Evolutionary conservation across 2,888 invertebrate genomes (phyloP), one percentile per base, ranked within the genome.

Genomic region (Cybosia mesomella): DNA sequence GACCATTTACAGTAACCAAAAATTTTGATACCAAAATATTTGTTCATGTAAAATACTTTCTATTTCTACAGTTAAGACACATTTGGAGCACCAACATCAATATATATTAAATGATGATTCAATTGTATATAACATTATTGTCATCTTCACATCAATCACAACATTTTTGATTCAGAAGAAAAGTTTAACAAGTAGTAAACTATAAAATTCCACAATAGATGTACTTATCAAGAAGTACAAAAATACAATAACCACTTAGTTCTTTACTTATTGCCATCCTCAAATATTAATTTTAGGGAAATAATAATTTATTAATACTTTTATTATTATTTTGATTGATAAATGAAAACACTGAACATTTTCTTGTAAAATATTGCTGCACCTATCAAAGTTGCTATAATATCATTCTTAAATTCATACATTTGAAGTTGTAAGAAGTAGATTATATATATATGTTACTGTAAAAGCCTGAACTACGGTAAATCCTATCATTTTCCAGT

Each of bases 21-120:
- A 59, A 63, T 76, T 77, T 74, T 76, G 68, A 77, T 80, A 79
- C 78, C 72, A 79, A 80, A 80, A 77, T 76, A 72, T 73, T 74
- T 65, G 65, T 72, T 74, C 58, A 73, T 64, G 68, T 70, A 22
- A 8, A 70, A 68, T 71, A 58, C 28, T 54, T 63, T 77, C 69
- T 66, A 64, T 77, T 66, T 43, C 66, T 76, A 77, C 73, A 72
- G 68, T 60, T 74, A 89, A 89, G 89, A 85, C 89, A 88, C 88
- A 82, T 75, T 73, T 67, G 62, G 57, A 85, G 86, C 87, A 82
- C 78, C 69, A 75, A 57, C 1, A 15, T 59, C 18, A 22, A 28
- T n/a, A 13, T 28, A 55, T 24, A 55, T 24, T 55, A 28, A 7
- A 15, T 22, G 15, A 28, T 58, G 15, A 28, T 21, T 24, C 9